Evolutionary conservation across 2,797 vertebrate genomes (phyloP), one percentile per base, ranked within the genome.

Genomic region (Limnodromus scolopaceus): DNA sequence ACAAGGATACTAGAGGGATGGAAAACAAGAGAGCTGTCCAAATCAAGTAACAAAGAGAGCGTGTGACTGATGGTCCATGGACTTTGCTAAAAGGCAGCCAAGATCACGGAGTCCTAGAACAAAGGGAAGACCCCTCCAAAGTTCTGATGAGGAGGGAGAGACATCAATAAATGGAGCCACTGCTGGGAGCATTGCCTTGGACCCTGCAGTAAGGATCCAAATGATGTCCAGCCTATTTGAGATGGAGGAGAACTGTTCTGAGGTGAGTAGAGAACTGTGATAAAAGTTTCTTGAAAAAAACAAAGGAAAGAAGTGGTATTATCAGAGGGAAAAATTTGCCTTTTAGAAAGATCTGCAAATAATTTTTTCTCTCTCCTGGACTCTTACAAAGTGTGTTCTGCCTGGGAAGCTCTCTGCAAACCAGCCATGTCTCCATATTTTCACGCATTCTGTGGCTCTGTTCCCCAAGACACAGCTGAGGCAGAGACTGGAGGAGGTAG

Each of bases 51-150:
- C 41, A 92, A 92, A 92, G 38, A 64, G 46, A 83, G 61, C 13
- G 63, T 76, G 85, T 0, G 0, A 87, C 38, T 91, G 87, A 92
- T 57, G 53, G 87, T 78, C 48, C 71, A 91, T 91, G 83, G 93
- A 79, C 81, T 89, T 71, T 75, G 45, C 39, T n/a, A 80, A 79
- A 80, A 92, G 66, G 76, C 55, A 90, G 92, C 88, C 89, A 94
- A 84, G 89, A 93, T 95, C 95, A 85, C 41, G 38, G 34, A 95
- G 82, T 95, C 84, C 76, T 92, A 61, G 88, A 95, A 84, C 71
- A 85, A 91, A 91, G 63, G 89, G 49, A 94, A 93, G 74, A 95
- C 54, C 72, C 83, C 75, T 92, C 65, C 53, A 45, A 95, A 89
- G 55, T 74, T 51, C 87, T 93, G 84, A 88, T 82, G 93, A 80